Evolutionary conservation across 2,113 vertebrate species (phyloP).

Genomic region (Cacatua alba): DNA sequence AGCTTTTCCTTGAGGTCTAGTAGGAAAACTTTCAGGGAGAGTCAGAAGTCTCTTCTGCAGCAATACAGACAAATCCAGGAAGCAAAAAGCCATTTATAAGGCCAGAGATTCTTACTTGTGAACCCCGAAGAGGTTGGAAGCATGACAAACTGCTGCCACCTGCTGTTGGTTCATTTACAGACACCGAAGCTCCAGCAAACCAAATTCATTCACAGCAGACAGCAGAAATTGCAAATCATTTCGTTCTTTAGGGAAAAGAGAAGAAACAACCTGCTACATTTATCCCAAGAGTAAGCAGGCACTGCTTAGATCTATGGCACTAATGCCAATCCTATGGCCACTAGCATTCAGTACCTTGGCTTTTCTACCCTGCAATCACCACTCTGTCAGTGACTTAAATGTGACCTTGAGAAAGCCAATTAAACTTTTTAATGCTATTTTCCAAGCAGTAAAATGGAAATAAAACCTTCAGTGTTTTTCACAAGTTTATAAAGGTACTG

Average conservation of each 20-base stretch:
- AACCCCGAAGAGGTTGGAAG: not conserved
- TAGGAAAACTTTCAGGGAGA: not conserved
- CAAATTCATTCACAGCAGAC: not conserved
- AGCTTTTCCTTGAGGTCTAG: not conserved
- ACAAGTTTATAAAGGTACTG: not conserved
- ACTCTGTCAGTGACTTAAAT: not conserved
- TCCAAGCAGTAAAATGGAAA: not conserved
- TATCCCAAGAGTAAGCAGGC: not conserved
- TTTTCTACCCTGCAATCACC: not conserved
- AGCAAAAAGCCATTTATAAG: not conserved
- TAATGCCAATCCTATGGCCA: not conserved
- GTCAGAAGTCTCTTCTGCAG: not conserved
- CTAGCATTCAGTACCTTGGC: not conserved
- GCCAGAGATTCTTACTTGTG: not conserved
- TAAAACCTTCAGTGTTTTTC: not conserved
- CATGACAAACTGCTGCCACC: slow-evolving; percentile 12
- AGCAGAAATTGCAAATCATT: not conserved
- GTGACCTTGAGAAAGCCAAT: slow-evolving; percentile 20
- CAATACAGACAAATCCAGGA: not conserved
- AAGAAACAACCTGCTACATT: not conserved
- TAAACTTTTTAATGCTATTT: not conserved
- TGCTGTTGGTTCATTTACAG: not conserved
- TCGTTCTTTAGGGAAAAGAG: not conserved
- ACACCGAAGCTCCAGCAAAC: not conserved
- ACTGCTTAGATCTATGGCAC: not conserved